phyloP scores from a whole-genome alignment of 2,797 vertebrate species.

The Bradypus variegatus region DNA sequence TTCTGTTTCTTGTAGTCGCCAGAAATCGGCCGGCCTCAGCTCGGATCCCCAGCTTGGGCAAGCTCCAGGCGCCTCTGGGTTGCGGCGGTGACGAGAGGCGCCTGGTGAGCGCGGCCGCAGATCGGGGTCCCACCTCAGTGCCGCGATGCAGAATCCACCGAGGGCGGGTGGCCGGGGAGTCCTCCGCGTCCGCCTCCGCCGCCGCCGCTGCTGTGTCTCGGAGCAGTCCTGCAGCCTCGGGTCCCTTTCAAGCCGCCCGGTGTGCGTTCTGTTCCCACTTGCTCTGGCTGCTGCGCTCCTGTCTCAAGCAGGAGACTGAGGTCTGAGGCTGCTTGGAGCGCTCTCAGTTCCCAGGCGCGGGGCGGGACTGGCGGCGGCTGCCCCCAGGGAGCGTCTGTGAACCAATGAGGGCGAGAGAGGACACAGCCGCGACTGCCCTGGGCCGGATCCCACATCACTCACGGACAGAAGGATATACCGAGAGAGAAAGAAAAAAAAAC shows the following conservation, averaged over 20 bases:
- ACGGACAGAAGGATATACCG: background rate
- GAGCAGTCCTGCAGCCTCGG: background rate
- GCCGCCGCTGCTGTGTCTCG: background rate
- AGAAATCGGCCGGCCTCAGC: background rate
- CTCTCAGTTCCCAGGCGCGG: background rate
- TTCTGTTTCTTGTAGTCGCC: background rate
- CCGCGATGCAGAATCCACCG: background rate
- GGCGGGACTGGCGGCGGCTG: slow-evolving; percentile 25
- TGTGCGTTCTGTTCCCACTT: background rate
- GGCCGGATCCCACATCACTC: background rate
- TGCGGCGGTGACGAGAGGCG: background rate
- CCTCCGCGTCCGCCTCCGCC: background rate
- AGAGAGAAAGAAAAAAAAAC: background rate
- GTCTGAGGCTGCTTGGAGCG: background rate
- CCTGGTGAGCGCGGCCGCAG: background rate
- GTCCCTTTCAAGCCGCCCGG: background rate
- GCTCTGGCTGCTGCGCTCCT: background rate
- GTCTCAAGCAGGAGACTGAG: background rate
- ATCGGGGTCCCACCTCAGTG: background rate
- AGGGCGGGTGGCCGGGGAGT: background rate
- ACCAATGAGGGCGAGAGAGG: slow-evolving; percentile 50
- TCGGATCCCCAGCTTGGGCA: background rate
- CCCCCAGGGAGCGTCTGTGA: background rate
- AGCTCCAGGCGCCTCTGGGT: background rate
- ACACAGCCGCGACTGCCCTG: background rate